These are phyloP conservation scores for Anoplophora glabripennis DNA, from an alignment of 1,140 invertebrate genomes.

Conservation along the genomic window DNA sequence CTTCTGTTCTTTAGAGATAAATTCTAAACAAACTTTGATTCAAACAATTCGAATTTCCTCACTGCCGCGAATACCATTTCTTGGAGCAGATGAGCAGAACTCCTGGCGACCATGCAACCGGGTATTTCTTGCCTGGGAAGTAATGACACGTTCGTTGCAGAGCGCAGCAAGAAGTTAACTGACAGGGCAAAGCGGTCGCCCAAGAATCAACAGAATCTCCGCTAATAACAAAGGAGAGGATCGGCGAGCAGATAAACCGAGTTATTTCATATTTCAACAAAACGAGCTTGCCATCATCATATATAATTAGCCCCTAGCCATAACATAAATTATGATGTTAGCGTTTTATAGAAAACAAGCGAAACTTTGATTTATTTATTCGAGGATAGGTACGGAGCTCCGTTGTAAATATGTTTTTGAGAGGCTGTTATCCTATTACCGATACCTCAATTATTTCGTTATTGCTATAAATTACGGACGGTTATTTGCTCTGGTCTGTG, in stretches of 20 bases:
- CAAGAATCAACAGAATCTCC: constrained; percentile 34
- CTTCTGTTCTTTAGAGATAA: no score
- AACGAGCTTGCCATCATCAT: constrained; percentile 42
- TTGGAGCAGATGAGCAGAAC: no score
- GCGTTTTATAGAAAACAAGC: constrained; percentile 42
- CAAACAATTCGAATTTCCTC: no score
- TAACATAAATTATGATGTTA: constrained; percentile 47
- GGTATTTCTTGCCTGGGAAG: no score
- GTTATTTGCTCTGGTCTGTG: neutral
- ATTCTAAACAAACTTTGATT: no score
- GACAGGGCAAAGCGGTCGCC: no score
- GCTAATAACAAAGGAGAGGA: constrained; percentile 43
- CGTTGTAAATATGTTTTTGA: constrained; percentile 4
- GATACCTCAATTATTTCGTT: constrained; percentile 1
- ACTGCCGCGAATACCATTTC: no score
- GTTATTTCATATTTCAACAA: constrained; percentile 47
- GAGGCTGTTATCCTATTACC: neutral
- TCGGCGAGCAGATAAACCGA: constrained; percentile 35
- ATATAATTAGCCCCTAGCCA: constrained; percentile 45
- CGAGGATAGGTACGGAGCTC: neutral
- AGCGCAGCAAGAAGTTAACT: no score
- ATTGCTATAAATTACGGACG: neutral
- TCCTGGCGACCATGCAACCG: no score
- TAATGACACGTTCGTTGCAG: no score
- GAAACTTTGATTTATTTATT: constrained; percentile 39